Evolutionary conservation across 2,797 vertebrate species (phyloP), one percentile per base, ranked within the genome.

Genomic region (Crocidura indochinensis): DNA sequence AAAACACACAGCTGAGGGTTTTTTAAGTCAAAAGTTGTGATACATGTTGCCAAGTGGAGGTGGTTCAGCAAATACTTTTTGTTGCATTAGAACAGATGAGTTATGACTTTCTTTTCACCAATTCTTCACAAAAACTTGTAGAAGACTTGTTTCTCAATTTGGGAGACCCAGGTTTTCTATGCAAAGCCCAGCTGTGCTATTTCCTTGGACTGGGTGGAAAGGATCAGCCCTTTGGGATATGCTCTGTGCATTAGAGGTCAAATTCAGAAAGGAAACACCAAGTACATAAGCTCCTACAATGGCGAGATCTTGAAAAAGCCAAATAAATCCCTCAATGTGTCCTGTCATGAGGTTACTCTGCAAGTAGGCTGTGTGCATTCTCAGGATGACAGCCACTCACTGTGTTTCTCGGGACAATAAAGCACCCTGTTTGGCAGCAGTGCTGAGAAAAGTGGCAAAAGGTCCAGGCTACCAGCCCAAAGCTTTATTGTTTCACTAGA

Each of bases 1-100:
- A 38, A 31, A 49, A 49, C 49, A 7, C 24, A n/a, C 8, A 17
- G 19, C 8, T 46, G 20, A n/a, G 5, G 60, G 44, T 51, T 22
- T 73, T 51, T 19, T 65, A 65, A 69, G 31, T 81, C 47, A 56
- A 75, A 75, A 27, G 15, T 71, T 90, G 20, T 78, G 89, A 84
- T 46, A 51, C 6, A 6, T 62, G 11, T n/a, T 49, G 64, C 64
- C 20, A 56, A 44, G 31, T 68, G 2, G 44, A 44, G 24, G 24
- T 38, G 51, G 53, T 26, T 49, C 85, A 69, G 19, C 17, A 29
- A 49, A 77, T 49, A 69, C 22, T 14, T 64, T 60, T 12, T 64
- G 24, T 17, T n/a, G 8, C 38, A 38, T 62, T 10, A 83, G 15
- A 62, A 62, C 10, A 0, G 2, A 17, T 71, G 53, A 64, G 29